Evolutionary conservation across 2,888 invertebrate genomes (phyloP), one percentile per base, ranked within the genome.

Genomic region (Calameuta idolon): DNA sequence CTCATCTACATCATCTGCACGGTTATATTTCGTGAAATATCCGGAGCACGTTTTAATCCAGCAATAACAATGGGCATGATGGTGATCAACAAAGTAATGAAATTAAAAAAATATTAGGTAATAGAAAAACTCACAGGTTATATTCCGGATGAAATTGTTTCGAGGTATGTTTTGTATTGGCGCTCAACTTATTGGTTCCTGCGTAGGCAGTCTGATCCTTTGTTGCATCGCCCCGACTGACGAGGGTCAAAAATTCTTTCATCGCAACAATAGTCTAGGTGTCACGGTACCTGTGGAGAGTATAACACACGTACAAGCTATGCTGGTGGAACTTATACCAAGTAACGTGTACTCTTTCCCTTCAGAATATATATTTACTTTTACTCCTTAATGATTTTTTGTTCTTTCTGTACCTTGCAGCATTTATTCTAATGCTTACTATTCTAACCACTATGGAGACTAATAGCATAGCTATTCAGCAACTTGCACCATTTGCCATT

Each of bases 21-120:
- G 11, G 11, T 73, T 33, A 73, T 73, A 31, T 73, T 73, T 12
- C 33, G 23, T 23, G n/a, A 55, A 1, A 75, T 75, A n/a, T 75
- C 75, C 11, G 75, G 68, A 30, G 75, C 75, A 55, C 75, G 34
- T n/a, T 75, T 75, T 34, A 75, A 75, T 37, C 75, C 75, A 55
- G 75, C 55, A 33, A 55, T 75, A n/a, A 75, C 75, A 31, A 68
- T 68, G 68, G 75, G 75, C 40, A 11, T 55, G n/a, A 75, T 75
- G 75, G 34, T 75, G 55, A 75, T 75, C 33, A 75, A 75, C 34
- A 68, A 75, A 15, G 55, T 75, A 30, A 55, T n/a, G 9, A 55
- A 55, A 23, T 15, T 55, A 55, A 23, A 55, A 55, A 55, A 55
- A 9, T 55, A 23, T 9, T 55, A 55, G 55, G 55, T 55, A 23